Evolutionary conservation across 37 sponge, comb jelly and placozoan species (phyloP), one percentile per base, ranked within the genome.

Genomic region (Theonella swinhoei): DNA sequence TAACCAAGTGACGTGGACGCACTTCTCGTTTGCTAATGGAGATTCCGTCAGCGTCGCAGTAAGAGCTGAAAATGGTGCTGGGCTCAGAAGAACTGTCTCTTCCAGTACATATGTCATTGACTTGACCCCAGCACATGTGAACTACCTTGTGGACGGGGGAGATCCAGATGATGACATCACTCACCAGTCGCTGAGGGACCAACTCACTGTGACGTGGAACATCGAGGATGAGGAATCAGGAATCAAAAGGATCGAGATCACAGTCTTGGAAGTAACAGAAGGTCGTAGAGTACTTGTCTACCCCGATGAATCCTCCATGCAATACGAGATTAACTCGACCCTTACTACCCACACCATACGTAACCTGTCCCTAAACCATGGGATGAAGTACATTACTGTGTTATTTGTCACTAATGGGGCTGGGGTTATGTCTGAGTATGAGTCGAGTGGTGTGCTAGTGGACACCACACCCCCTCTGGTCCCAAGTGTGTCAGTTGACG

Each of bases 401-500:
- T 7, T 93, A 7, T 73, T 61, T n/a, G 78, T 88, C 72, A 76
- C 76, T 0, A 88, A 92, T 72, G 83, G 83, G 63, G 93, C 93
- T 26, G 93, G 89, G 19, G 58, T 76, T 20, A 68, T 62, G 7
- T 66, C 70, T 5, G 62, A 47, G 34, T 79, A 47, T 14, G 54
- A 63, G 1, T 80, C 88, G n/a, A 88, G 33, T 70, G 89, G 86
- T 14, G 31, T 80, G 19, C 41, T 54, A 26, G 61, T 94, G 0
- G 95, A 94, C 72, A 30, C 84, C 1, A 90, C 88, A 20, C 85
- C 91, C 58, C 95, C 95, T 4, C 28, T 38, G 22, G 47, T 94
- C 19, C 40, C 82, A 2, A 34, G 54, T 22, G 71, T 94, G 19
- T 28, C 37, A 38, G 71, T 87, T 4, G 76, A 80, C 36, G 81